Conservation (phyloP, 2,113 vertebrate genomes). For the Cynocephalus volans region DNA sequence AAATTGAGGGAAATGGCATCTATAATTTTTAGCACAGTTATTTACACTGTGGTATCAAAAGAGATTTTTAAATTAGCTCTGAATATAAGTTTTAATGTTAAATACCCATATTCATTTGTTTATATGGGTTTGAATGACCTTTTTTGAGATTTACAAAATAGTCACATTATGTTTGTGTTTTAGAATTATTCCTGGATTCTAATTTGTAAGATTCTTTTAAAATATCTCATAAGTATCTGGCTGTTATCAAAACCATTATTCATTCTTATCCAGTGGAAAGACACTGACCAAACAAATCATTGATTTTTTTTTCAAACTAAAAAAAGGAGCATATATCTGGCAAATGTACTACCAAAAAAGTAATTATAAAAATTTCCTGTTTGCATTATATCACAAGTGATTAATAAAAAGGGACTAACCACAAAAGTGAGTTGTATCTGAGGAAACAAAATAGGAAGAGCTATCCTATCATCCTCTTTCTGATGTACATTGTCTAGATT, state of each 20-base stretch:
- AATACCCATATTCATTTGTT: constrained; percentile 10
- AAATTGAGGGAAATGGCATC: neutral
- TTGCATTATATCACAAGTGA: neutral
- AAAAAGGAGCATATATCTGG: neutral
- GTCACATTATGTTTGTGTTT: constrained; percentile 81
- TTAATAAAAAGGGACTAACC: constrained; percentile 33
- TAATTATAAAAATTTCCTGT: neutral
- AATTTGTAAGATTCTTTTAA: constrained; percentile 93
- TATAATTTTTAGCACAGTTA: constrained; percentile 1
- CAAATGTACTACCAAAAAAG: constrained; percentile 6
- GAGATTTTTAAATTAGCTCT: constrained; percentile 41
- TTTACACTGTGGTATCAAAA: neutral
- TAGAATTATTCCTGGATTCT: constrained; percentile 94
- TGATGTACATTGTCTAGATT: neutral
- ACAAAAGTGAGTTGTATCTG: neutral
- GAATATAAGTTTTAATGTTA: constrained; percentile 17
- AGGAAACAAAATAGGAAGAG: constrained; percentile 22
- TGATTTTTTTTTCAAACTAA: constrained; percentile 20
- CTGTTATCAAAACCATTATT: constrained; percentile 93
- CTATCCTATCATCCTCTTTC: neutral
- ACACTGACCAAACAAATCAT: constrained; percentile 80
- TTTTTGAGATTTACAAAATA: constrained; percentile 75
- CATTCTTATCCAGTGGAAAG: constrained; percentile 89
- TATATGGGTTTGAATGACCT: constrained; percentile 29
- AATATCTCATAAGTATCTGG: constrained; percentile 91